phyloP scores from a whole-genome alignment of 2,888 invertebrate species.

The Antitype chi region DNA sequence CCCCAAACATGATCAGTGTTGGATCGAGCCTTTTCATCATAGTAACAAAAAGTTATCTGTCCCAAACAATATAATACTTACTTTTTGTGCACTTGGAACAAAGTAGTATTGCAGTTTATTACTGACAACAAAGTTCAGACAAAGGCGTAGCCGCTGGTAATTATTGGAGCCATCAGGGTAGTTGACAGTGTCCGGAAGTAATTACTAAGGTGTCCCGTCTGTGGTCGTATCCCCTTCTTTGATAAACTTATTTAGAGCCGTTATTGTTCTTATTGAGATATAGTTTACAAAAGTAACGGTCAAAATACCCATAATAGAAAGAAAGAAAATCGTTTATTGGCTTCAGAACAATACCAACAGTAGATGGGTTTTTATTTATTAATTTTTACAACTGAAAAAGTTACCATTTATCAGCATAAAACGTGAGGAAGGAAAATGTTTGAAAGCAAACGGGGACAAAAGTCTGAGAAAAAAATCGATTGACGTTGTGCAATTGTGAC shows the following conservation, averaged over 20 bases:
- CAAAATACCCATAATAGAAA: background rate
- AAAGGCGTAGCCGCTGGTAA: conserved; percentile 44
- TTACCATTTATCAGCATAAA: background rate
- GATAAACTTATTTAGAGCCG: background rate
- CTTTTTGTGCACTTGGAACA: conserved; percentile 23
- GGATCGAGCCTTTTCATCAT: too few relatives aligned
- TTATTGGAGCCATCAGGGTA: conserved; percentile 36
- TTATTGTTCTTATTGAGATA: background rate
- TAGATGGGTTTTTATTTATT: too few relatives aligned
- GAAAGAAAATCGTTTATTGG: background rate
- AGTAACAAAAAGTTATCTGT: background rate
- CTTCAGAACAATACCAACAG: background rate
- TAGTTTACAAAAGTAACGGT: background rate
- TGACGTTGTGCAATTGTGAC: background rate
- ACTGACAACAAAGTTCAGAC: conserved; percentile 34
- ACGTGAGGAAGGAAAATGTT: background rate
- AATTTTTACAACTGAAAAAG: background rate
- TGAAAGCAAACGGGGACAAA: background rate
- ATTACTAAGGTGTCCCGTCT: conserved; percentile 33
- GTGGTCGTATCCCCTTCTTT: conserved; percentile 21
- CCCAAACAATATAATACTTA: background rate
- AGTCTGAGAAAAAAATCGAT: background rate
- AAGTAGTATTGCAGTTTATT: conserved; percentile 39
- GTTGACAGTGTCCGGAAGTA: conserved; percentile 11
- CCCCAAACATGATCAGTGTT: background rate